Percentiles rank a stretch among this genome's conserved stretches.
Conservation (phyloP, 2,113 vertebrate species). For the Prochilodus magdalenae region DNA sequence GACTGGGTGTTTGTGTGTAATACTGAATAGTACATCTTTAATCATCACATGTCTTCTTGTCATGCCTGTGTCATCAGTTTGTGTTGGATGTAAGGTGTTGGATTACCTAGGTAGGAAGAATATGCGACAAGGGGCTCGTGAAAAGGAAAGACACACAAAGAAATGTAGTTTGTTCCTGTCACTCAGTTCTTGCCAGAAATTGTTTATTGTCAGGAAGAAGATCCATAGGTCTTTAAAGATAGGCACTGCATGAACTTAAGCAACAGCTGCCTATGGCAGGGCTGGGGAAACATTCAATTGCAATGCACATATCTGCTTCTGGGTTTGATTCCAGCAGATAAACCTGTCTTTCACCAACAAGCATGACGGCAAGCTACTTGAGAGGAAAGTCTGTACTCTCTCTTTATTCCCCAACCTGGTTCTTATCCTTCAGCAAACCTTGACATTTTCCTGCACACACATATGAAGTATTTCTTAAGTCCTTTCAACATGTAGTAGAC, state of each 20-base stretch:
- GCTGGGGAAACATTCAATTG: slow-evolving; percentile 64
- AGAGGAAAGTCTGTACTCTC: slow-evolving; percentile 62
- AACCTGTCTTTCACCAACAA: slow-evolving; percentile 74
- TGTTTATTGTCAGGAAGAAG: slow-evolving; percentile 49
- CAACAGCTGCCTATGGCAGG: slow-evolving; percentile 59
- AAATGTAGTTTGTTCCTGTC: slow-evolving; percentile 38
- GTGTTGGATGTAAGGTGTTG: slow-evolving; percentile 32
- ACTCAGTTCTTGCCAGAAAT: slow-evolving; percentile 49
- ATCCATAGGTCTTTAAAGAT: slow-evolving; percentile 40
- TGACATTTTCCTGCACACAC: slow-evolving; percentile 74
- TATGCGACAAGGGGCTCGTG: slow-evolving; percentile 52
- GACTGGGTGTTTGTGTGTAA: slow-evolving; percentile 27
- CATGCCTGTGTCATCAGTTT: slow-evolving; percentile 47
- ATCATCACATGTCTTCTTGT: slow-evolving; percentile 61
- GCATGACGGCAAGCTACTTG: slow-evolving; percentile 67
- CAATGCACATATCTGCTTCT: slow-evolving; percentile 59
- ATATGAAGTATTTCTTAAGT: slow-evolving; percentile 77
- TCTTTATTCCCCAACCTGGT: slow-evolving; percentile 59
- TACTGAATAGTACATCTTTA: slow-evolving; percentile 61
- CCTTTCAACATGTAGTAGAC: slow-evolving; percentile 73
- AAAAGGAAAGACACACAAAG: slow-evolving; percentile 54
- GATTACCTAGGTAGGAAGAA: too few relatives aligned
- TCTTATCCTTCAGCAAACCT: slow-evolving; percentile 76
- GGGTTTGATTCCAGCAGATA: slow-evolving; percentile 73
- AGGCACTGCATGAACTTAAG: slow-evolving; percentile 52